Percentiles rank a stretch among this genome's conserved stretches.
Evolutionary conservation across 2,888 invertebrate species (phyloP).

Genomic region (Rhamnusium bicolor): DNA sequence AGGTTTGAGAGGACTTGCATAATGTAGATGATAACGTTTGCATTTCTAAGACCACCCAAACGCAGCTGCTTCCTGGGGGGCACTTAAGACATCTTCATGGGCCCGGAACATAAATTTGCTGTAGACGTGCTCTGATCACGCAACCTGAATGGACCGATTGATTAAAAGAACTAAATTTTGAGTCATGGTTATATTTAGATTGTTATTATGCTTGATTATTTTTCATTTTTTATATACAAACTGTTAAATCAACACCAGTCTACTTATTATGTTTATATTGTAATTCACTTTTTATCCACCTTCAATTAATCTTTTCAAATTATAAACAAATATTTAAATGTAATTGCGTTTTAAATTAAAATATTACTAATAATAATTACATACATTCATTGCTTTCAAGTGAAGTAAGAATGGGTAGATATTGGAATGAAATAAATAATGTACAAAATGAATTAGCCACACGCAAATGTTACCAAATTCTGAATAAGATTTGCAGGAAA

Average conservation of each 20-base stretch:
- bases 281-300: constrained; percentile 13
- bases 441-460: no score
- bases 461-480: no score
- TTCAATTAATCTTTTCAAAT: constrained; percentile 9
- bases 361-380: not conserved
- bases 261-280: constrained; percentile 32
- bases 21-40: constrained; percentile 64
- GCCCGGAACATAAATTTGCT: constrained; percentile 68
- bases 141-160: constrained; percentile 65
- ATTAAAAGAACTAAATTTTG: constrained; percentile 65
- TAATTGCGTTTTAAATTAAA: not conserved
- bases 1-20: constrained; percentile 57
- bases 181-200: constrained; percentile 55
- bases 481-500: no score
- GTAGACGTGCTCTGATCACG: constrained; percentile 66
- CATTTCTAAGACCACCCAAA: constrained; percentile 66
- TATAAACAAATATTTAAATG: constrained; percentile 17
- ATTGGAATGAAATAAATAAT: no score
- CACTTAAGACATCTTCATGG: constrained; percentile 67
- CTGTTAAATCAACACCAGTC: constrained; percentile 36
- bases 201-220: constrained; percentile 36
- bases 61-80: constrained; percentile 69
- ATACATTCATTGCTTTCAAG: no score
- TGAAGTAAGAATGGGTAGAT: no score
- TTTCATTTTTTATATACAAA: constrained; percentile 32